phyloP scores from a whole-genome alignment of 37 sponge, comb jelly and placozoan genomes.

The Crambe crambe region DNA sequence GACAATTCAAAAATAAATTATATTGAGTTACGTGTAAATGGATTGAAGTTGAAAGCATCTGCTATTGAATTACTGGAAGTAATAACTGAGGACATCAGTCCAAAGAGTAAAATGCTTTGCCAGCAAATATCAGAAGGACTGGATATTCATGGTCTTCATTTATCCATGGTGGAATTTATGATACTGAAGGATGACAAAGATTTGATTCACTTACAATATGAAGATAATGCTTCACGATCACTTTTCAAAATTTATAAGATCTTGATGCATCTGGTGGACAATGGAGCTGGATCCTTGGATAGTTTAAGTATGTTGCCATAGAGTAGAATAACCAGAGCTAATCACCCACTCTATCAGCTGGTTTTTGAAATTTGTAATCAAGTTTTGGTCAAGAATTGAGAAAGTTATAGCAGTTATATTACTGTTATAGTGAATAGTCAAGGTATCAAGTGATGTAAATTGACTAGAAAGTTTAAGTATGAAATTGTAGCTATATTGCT shows the following conservation, averaged over 20 bases:
- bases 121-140: slow-evolving; percentile 15
- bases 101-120: slow-evolving; percentile 25
- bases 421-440: too few species aligned
- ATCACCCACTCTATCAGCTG: too few species aligned
- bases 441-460: too few species aligned
- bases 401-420: too few species aligned
- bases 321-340: too few species aligned
- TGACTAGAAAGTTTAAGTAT: too few species aligned
- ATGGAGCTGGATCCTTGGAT: neutral
- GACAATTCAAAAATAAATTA: neutral
- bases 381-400: too few species aligned
- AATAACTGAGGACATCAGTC: slow-evolving; percentile 66
- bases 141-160: slow-evolving; percentile 20
- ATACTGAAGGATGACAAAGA: slow-evolving; percentile 23
- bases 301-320: neutral
- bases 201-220: slow-evolving; percentile 25
- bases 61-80: too few species aligned
- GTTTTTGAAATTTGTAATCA: too few species aligned
- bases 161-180: slow-evolving; percentile 42
- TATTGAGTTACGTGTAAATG: neutral
- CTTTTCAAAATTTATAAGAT: slow-evolving; percentile 51
- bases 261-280: slow-evolving; percentile 33
- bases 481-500: too few species aligned
- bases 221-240: slow-evolving; percentile 57
- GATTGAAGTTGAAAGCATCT: slow-evolving; percentile 32